These are phyloP conservation scores for Meloidogyne exigua DNA, from an alignment of 1,140 invertebrate genomes.

Conservation along the genomic window DNA sequence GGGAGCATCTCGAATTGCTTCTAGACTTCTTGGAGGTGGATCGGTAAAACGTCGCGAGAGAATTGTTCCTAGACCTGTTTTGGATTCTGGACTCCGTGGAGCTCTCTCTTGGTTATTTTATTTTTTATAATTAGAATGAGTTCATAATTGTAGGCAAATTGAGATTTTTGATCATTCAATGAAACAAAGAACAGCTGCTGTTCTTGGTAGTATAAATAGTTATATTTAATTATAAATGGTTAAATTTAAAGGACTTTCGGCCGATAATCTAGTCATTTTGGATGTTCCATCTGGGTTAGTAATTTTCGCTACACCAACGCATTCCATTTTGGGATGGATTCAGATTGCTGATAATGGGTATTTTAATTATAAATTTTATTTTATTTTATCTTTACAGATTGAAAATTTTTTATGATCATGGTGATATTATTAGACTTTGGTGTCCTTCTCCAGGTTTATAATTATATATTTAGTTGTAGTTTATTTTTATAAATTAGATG, in stretches of 20 bases:
- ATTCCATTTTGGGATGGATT: constrained; percentile 79
- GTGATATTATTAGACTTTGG: constrained; percentile 57
- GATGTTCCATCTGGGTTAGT: constrained; percentile 79
- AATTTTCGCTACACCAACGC: constrained; percentile 81
- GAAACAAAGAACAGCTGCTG: constrained; percentile 73
- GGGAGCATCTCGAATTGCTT: constrained; percentile 59
- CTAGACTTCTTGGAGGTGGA: constrained; percentile 52
- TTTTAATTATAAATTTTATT: neutral
- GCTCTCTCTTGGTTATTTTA: constrained; percentile 77
- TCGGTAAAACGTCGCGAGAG: constrained; percentile 72
- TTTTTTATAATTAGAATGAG: constrained; percentile 63
- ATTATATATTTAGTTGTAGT: neutral
- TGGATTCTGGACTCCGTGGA: constrained; percentile 71
- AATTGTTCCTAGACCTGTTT: constrained; percentile 71
- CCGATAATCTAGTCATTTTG: constrained; percentile 81
- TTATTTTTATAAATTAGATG: constrained; percentile 23
- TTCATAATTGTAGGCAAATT: constrained; percentile 10
- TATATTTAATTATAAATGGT: neutral
- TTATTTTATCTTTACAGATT: constrained; percentile 37
- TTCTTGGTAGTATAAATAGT: constrained; percentile 68
- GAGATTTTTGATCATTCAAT: constrained; percentile 70
- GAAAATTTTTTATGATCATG: constrained; percentile 63
- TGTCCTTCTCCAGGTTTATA: constrained; percentile 44
- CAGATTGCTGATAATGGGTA: constrained; percentile 52
- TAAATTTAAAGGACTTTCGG: constrained; percentile 75